A percentile compares a stretch with the other conserved stretches of the same genome.
Evolutionary conservation across 2,888 invertebrate species (phyloP).

Genomic region (Cenopis cana): DNA sequence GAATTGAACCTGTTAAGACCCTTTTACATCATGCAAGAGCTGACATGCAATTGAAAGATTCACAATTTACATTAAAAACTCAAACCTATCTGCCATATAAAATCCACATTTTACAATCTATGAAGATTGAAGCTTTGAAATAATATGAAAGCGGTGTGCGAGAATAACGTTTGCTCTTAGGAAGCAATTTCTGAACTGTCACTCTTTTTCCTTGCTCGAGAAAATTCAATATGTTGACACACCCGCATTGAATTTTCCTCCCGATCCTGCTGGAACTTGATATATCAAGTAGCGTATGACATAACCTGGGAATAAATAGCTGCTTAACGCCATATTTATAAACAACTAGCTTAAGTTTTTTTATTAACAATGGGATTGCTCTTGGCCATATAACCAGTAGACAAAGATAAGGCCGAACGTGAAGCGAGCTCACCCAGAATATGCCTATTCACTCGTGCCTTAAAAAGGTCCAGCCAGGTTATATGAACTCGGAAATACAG

Average conservation of each 20-base stretch:
- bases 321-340: too few relatives aligned
- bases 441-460: too few relatives aligned
- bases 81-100: not conserved
- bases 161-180: not conserved
- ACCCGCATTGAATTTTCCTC: slow-evolving; percentile 15
- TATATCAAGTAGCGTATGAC: not conserved
- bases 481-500: too few relatives aligned
- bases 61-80: not conserved
- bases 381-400: too few relatives aligned
- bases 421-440: too few relatives aligned
- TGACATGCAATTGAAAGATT: too few relatives aligned
- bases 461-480: too few relatives aligned
- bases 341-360: too few relatives aligned
- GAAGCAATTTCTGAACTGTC: slow-evolving; percentile 22
- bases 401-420: too few relatives aligned
- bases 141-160: not conserved
- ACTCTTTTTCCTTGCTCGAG: slow-evolving; percentile 9
- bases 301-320: not conserved
- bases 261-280: not conserved
- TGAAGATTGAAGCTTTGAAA: not conserved
- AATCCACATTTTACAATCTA: not conserved
- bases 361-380: too few relatives aligned
- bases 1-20: too few relatives aligned
- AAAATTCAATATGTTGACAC: slow-evolving; percentile 26
- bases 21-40: too few relatives aligned